Evolutionary conservation across 2,888 invertebrate species (phyloP).

Genomic region (Aporophyla lueneburgensis): DNA sequence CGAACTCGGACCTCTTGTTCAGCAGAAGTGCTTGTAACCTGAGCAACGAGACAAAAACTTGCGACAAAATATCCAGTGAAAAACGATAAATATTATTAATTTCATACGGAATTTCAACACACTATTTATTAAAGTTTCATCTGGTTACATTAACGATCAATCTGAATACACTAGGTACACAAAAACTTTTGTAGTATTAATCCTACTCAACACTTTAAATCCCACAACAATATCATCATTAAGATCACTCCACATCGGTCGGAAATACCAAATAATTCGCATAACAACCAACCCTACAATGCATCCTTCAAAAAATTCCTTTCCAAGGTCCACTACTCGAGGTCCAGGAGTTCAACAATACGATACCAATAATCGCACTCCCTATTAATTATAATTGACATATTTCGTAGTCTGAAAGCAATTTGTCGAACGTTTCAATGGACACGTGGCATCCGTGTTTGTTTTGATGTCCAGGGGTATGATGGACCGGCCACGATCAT

Average conservation of each 20-base stretch:
- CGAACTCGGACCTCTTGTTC: too few species aligned
- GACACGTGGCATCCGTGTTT: constrained; percentile 86
- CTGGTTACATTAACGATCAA: not conserved
- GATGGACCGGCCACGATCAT: constrained; percentile 76
- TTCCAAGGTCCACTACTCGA: constrained; percentile 23
- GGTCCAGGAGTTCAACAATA: constrained; percentile 62
- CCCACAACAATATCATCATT: constrained; percentile 46
- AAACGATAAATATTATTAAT: not conserved
- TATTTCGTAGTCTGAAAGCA: constrained; percentile 85
- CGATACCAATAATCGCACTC: constrained; percentile 80
- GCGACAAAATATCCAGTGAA: not conserved
- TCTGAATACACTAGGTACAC: not conserved
- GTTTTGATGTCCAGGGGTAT: constrained; percentile 87
- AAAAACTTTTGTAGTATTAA: not conserved
- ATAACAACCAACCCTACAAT: constrained; percentile 58
- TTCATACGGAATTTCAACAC: not conserved
- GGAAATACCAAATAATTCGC: constrained; percentile 60
- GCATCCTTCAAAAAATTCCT: constrained; percentile 59
- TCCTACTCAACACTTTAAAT: constrained; percentile 20
- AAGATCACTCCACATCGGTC: constrained; percentile 48
- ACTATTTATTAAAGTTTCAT: not conserved
- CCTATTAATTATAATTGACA: constrained; percentile 90
- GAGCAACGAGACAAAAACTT: too few species aligned
- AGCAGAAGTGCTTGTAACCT: too few species aligned
- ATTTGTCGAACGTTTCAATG: constrained; percentile 84